Percentiles rank a stretch among this genome's conserved stretches.
phyloP scores from a whole-genome alignment of 2,888 invertebrate species.

The Dione juno region DNA sequence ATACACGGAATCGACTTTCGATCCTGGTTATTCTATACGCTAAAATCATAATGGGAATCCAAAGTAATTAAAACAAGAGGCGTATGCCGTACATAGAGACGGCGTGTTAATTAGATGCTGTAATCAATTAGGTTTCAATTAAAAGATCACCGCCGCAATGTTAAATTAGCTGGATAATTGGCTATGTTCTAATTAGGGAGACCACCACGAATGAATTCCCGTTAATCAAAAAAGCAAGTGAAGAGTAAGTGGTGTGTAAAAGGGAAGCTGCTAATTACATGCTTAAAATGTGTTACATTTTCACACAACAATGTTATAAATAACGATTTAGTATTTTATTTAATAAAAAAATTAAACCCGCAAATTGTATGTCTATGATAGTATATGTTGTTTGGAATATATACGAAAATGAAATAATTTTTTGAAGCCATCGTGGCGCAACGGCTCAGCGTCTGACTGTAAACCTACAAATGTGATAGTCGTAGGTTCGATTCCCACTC shows the following conservation, averaged over 20 bases:
- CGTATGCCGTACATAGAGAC: conserved; percentile 29
- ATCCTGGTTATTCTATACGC: conserved; percentile 15
- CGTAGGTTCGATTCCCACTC: no score
- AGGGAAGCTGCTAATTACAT: not conserved
- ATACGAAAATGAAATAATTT: no score
- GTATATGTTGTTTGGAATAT: no score
- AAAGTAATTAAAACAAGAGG: conserved; percentile 30
- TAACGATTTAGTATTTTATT: no score
- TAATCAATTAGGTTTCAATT: conserved; percentile 22
- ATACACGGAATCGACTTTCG: conserved; percentile 17
- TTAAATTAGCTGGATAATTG: conserved; percentile 13
- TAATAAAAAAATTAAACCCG: no score
- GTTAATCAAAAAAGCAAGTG: conserved; percentile 20
- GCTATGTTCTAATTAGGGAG: not conserved
- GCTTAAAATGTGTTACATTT: not conserved
- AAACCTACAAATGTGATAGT: no score
- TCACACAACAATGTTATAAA: not conserved
- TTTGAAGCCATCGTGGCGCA: no score
- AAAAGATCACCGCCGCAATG: conserved; percentile 3
- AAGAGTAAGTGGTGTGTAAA: not conserved
- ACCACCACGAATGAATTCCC: not conserved
- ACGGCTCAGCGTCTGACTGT: no score
- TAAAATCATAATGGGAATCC: conserved; percentile 25
- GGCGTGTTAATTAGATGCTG: conserved; percentile 24
- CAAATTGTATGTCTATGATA: no score